Evolutionary conservation across 2,888 invertebrate genomes (phyloP), one percentile per base, ranked within the genome.

Genomic region (Oxycera nigricornis): DNA sequence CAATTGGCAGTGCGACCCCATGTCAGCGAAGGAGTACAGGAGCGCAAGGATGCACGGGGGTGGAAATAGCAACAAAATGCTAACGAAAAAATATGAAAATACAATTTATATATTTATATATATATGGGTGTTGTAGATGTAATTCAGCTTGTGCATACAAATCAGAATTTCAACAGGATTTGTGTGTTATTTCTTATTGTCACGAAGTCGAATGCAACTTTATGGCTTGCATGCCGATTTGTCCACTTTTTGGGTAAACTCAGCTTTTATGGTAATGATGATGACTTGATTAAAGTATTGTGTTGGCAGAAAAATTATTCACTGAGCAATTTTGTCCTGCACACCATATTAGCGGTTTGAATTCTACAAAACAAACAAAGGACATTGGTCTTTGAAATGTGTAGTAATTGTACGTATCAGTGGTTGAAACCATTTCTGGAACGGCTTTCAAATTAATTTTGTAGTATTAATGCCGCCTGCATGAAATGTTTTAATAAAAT

Each of bases 221-320:
- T 39, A 39, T 41, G 41, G 11, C 11, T 41, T 67, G 65, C 65
- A 67, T 67, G 65, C 17, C 65, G 65, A 41, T 39, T 41, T 67
- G 65, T 67, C 62, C 62, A 62, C 35, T 62, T 35, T 39, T 62
- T 22, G n/a, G 62, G 62, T 22, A 39, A 62, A 35, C 35, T 39
- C 11, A 11, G 62, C 24, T 62, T 62, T 62, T 62, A 39, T 62
- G 35, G 35, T 59, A 39, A 62, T 62, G 62, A 39, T 62, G 62
- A 62, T 62, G 39, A 62, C 62, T 62, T 62, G 62, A 62, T 62
- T 62, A 62, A 62, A 59, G 57, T 57, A 24, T 24, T 57, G 28
- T 59, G 30, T 14, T 24, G 28, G 7, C 14, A 39, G n/a, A n/a
- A n/a, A n/a, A n/a, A n/a, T n/a, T n/a, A n/a, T n/a, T n/a, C n/a